These are phyloP conservation scores for Lepisosteus osseus DNA, from an alignment of 2,113 vertebrate genomes.

Conservation along the genomic window DNA sequence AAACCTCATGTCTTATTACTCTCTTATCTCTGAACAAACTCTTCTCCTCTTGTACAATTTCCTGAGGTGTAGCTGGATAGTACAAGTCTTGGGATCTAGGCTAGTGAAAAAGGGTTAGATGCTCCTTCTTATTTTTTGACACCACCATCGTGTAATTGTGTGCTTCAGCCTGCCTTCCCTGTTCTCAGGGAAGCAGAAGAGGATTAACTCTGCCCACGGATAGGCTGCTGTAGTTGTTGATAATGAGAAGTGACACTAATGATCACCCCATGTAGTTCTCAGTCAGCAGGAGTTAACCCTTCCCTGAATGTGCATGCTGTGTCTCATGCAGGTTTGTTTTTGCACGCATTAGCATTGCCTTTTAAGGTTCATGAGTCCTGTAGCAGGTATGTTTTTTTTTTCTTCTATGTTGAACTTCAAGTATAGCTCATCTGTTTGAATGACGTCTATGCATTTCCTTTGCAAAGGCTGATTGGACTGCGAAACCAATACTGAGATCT, in stretches of 20 bases:
- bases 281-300: background rate
- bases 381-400: too few relatives aligned
- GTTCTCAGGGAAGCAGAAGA: background rate
- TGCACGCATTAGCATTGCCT: background rate
- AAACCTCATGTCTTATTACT: too few relatives aligned
- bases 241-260: constrained; percentile 17
- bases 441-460: too few relatives aligned
- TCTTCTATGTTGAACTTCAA: too few relatives aligned
- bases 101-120: too few relatives aligned
- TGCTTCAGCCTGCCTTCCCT: background rate
- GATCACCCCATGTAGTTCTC: background rate
- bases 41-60: too few relatives aligned
- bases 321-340: background rate
- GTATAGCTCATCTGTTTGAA: too few relatives aligned
- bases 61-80: too few relatives aligned
- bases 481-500: too few relatives aligned
- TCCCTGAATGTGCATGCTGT: background rate
- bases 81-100: too few relatives aligned
- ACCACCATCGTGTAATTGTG: background rate
- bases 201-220: constrained; percentile 8
- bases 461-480: too few relatives aligned
- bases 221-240: constrained; percentile 1
- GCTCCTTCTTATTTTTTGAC: background rate
- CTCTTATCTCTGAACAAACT: too few relatives aligned
- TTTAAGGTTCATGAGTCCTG: background rate